phyloP scores from a whole-genome alignment of 2,797 vertebrate species.

The Falco rusticolus region DNA sequence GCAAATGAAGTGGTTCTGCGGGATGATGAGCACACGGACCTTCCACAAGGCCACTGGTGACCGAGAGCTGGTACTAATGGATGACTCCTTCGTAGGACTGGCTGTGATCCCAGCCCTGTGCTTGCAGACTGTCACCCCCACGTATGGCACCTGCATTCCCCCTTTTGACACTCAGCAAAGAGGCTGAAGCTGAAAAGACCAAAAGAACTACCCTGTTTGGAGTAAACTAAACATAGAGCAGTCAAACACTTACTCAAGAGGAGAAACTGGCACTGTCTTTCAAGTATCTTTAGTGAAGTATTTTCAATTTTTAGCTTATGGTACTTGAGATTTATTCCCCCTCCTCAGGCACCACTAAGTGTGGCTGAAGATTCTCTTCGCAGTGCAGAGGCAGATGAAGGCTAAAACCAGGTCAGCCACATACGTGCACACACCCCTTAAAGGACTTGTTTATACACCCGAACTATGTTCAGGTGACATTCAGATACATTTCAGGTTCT shows the following conservation, averaged over 20 bases:
- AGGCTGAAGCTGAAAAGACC: background rate
- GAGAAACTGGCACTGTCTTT: background rate
- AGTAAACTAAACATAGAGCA: background rate
- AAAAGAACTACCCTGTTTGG: background rate
- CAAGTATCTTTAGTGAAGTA: background rate
- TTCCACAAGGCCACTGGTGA: background rate
- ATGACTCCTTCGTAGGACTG: background rate
- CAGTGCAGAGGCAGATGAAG: slow-evolving; percentile 33
- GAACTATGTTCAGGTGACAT: background rate
- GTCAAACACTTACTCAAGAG: background rate
- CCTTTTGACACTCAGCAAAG: background rate
- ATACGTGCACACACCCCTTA: background rate
- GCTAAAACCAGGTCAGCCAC: slow-evolving; percentile 50
- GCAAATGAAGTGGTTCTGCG: slow-evolving; percentile 28
- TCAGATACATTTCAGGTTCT: background rate
- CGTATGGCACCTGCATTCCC: background rate
- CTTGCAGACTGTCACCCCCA: background rate
- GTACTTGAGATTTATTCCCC: slow-evolving; percentile 36
- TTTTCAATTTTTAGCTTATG: slow-evolving; percentile 22
- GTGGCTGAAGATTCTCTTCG: background rate
- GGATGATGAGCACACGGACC: background rate
- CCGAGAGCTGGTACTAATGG: background rate
- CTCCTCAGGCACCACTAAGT: slow-evolving; percentile 5
- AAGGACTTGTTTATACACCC: background rate
- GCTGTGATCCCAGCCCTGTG: background rate